Percentiles rank a stretch among this genome's conserved stretches.
These are phyloP conservation scores for Stictonetta naevosa DNA, from an alignment of 2,113 vertebrate species.

Conservation along the genomic window DNA sequence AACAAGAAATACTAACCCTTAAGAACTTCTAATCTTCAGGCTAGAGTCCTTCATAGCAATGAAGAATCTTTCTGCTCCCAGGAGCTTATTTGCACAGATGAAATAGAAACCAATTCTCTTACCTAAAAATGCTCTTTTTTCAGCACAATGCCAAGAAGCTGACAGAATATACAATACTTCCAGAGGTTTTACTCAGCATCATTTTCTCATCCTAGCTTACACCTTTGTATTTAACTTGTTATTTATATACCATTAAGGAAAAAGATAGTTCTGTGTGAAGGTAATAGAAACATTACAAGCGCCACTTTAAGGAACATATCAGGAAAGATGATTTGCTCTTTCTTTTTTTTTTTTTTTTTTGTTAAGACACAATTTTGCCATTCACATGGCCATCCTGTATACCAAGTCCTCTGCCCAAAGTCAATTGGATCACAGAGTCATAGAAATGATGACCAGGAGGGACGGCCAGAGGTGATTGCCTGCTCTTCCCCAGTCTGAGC, in stretches of 20 bases:
- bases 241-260: neutral
- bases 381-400: neutral
- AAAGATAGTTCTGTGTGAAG: neutral
- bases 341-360: neutral
- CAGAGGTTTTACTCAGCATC: neutral
- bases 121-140: neutral
- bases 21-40: neutral
- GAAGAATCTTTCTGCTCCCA: neutral
- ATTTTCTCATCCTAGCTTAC: neutral
- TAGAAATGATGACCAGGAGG: neutral
- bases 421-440: neutral
- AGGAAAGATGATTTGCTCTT: neutral
- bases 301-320: neutral
- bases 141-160: neutral
- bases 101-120: neutral
- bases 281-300: neutral
- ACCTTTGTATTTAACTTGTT: neutral
- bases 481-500: neutral
- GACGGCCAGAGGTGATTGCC: neutral
- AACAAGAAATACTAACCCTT: neutral
- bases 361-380: neutral
- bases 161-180: neutral
- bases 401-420: neutral
- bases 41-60: neutral
- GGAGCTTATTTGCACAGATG: neutral